Conservation (phyloP, 2,797 vertebrate species). For the Acanthurus tractus region DNA sequence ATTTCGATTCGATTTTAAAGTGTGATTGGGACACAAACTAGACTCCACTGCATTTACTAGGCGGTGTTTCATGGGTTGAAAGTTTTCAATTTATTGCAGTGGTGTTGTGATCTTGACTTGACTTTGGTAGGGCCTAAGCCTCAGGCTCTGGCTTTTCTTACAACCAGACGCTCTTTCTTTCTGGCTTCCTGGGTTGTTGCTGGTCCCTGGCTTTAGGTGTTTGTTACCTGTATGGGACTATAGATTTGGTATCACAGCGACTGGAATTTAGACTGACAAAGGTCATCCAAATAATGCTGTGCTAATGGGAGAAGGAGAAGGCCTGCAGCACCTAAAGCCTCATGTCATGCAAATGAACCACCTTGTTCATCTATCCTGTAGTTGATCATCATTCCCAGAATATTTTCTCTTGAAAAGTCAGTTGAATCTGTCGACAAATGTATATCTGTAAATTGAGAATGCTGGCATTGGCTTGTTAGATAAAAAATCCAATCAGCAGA, state of each 20-base stretch:
- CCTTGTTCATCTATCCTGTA: neutral
- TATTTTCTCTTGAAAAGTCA: neutral
- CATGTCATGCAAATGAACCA: neutral
- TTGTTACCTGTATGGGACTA: neutral
- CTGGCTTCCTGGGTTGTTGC: conserved; percentile 16
- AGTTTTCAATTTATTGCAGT: conserved; percentile 28
- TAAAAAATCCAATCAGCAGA: neutral
- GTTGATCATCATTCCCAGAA: neutral
- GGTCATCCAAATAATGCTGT: conserved; percentile 45
- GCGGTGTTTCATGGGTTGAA: neutral
- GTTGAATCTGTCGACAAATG: neutral
- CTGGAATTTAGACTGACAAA: conserved; percentile 29
- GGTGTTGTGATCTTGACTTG: conserved; percentile 77
- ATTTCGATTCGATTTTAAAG: neutral
- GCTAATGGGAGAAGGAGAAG: neutral
- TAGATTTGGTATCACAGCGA: neutral
- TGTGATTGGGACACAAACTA: conserved; percentile 11
- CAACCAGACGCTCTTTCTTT: neutral
- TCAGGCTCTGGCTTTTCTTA: conserved; percentile 34
- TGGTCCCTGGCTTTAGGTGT: neutral
- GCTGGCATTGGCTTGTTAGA: neutral
- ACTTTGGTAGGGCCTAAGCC: conserved; percentile 73
- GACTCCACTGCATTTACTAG: neutral
- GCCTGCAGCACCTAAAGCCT: neutral
- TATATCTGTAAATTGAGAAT: neutral